Evolutionary conservation across 2,113 vertebrate species (phyloP), one percentile per base, ranked within the genome.

Genomic region (Ivindomyrus marchei): DNA sequence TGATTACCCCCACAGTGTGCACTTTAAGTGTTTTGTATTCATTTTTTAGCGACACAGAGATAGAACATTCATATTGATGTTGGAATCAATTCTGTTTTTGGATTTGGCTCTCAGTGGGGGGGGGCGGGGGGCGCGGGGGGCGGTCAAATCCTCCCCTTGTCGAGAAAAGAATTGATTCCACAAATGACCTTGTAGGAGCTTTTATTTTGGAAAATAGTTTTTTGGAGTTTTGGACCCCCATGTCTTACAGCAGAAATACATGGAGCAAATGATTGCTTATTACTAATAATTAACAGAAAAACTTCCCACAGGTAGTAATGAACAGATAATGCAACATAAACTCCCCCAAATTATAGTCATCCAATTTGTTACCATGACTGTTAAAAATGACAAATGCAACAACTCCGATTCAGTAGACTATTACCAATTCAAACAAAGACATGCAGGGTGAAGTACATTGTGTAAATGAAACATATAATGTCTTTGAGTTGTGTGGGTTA

Each of bases 21-120:
- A 86, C 84, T 86, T 86, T 86, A 15, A 86, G 24, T 15, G 21
- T 86, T 49, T 86, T 86, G 84, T 49, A 50, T 49, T 86, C n/a
- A 86, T 86, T 86, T 47, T 86, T 86, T 49, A 86, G 83, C 21
- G 3, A 85, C 45, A 27, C n/a, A 11, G 46, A 15, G 84, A 50
- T 49, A 19, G 50, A 36, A 53, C 31, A 53, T 53, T 53, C 27
- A 39, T 19, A 39, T 36, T 87, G 27, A 87, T 52, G n/a, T 36
- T 87, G 85, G 47, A 36, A 52, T 87, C 50, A 87, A 87, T 87
- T 53, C 50, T 21, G 36, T 39, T 36, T 87, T 87, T 87, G 47
- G n/a, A 87, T 53, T 87, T 87, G n/a, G 21, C 50, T 53, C n/a
- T 52, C 21, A 47, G 84, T 50, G 24, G 24, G 84, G 46, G 45